A percentile compares a stretch with the other conserved stretches of the same genome.
These are phyloP conservation scores for Drosophila leonis DNA, from an alignment of 2,888 invertebrate genomes.

Conservation along the genomic window DNA sequence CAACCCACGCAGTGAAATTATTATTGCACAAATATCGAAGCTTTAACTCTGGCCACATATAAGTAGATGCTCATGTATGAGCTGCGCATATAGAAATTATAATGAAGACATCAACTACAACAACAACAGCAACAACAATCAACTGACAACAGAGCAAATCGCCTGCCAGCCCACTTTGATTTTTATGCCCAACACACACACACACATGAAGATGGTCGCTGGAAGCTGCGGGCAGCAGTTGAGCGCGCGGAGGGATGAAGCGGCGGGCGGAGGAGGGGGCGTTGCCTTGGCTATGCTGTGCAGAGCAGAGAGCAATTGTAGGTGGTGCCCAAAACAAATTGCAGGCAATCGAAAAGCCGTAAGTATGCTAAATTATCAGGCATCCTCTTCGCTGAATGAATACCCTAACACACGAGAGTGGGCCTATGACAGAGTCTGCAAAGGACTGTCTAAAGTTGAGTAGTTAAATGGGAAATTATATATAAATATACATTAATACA, in stretches of 20 bases:
- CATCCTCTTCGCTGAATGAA: slow-evolving; percentile 61
- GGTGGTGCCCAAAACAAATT: slow-evolving; percentile 78
- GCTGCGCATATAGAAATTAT: slow-evolving; percentile 73
- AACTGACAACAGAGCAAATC: slow-evolving; percentile 69
- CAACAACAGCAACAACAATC: slow-evolving; percentile 36
- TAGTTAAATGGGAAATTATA: neutral
- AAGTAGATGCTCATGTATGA: slow-evolving; percentile 35
- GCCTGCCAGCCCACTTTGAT: slow-evolving; percentile 81
- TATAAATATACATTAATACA: neutral
- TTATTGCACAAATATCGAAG: slow-evolving; percentile 61
- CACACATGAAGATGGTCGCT: slow-evolving; percentile 50
- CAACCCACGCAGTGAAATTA: slow-evolving; percentile 71
- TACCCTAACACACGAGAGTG: slow-evolving; percentile 39
- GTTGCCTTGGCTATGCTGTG: slow-evolving; percentile 45
- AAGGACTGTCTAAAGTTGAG: neutral
- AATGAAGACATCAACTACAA: slow-evolving; percentile 77
- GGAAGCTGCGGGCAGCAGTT: slow-evolving; percentile 12
- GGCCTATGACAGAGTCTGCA: slow-evolving; percentile 1
- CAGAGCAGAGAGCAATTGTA: slow-evolving; percentile 60
- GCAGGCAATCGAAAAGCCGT: slow-evolving; percentile 74
- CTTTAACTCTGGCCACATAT: slow-evolving; percentile 14
- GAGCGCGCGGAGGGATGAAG: neutral
- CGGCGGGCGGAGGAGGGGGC: neutral
- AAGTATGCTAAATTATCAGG: slow-evolving; percentile 78
- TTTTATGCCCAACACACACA: slow-evolving; percentile 64